Conservation (phyloP, 2,888 invertebrate genomes). For the Oxyteleia sp. region DNA sequence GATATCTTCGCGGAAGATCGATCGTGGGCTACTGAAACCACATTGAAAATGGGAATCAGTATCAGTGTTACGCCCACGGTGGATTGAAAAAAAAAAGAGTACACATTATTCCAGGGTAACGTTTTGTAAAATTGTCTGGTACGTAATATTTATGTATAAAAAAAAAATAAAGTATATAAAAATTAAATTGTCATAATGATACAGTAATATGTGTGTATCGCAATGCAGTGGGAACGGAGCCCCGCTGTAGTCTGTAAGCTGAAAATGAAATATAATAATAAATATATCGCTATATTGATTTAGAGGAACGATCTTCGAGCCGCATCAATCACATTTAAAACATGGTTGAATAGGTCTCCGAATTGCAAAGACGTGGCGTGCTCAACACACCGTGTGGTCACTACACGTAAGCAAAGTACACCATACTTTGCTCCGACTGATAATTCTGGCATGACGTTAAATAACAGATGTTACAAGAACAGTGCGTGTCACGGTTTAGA, state of each 20-base stretch:
- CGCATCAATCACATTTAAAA: conserved; percentile 68
- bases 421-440: conserved; percentile 68
- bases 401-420: conserved; percentile 52
- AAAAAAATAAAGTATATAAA: conserved; percentile 75
- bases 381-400: conserved; percentile 29
- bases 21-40: neutral
- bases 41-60: too few relatives aligned
- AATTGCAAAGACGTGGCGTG: conserved; percentile 69
- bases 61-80: conserved; percentile 27
- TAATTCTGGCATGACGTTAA: conserved; percentile 74
- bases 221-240: conserved; percentile 56
- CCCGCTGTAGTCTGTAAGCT: conserved; percentile 62
- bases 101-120: conserved; percentile 83
- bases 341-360: conserved; percentile 74
- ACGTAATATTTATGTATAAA: conserved; percentile 84
- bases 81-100: conserved; percentile 57
- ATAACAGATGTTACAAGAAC: conserved; percentile 57
- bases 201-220: conserved; percentile 65
- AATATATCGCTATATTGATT: conserved; percentile 56
- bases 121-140: conserved; percentile 83
- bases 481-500: conserved; percentile 76
- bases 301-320: conserved; percentile 42
- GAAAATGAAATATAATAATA: conserved; percentile 55
- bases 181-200: conserved; percentile 73
- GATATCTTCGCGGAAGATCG: conserved; percentile 28